These are phyloP conservation scores for Agrotis exclamationis DNA, from an alignment of 2,888 invertebrate genomes.

Conservation along the genomic window DNA sequence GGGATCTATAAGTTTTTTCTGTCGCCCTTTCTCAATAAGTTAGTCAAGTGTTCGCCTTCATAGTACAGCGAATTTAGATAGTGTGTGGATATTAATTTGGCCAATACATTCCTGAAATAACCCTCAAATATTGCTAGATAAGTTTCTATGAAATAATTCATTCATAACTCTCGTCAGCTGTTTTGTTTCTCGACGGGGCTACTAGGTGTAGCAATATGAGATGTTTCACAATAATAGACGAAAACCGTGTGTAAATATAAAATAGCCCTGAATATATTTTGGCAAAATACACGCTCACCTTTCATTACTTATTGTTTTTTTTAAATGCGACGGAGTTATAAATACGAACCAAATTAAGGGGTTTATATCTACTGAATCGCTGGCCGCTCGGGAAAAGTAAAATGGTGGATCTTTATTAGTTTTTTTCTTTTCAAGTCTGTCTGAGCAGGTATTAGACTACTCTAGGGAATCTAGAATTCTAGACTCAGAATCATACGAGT, in stretches of 20 bases:
- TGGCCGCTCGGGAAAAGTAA: conserved; percentile 28
- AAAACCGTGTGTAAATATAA: conserved; percentile 59
- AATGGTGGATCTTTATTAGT: conserved; percentile 11
- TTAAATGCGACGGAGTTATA: conserved; percentile 50
- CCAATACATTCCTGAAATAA: no score
- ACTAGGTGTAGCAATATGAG: conserved; percentile 46
- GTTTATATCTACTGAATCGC: conserved; percentile 40
- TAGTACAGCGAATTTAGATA: background rate
- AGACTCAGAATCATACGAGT: conserved; percentile 44
- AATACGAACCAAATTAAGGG: conserved; percentile 54
- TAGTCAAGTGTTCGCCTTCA: background rate
- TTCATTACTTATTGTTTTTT: conserved; percentile 56
- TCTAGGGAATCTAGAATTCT: conserved; percentile 50
- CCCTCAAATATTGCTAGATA: conserved; percentile 5
- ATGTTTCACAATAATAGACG: conserved; percentile 61
- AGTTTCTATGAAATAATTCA: conserved; percentile 25
- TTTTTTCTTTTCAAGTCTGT: conserved; percentile 34
- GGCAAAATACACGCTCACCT: conserved; percentile 61
- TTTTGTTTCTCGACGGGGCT: conserved; percentile 43
- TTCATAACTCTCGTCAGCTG: conserved; percentile 49
- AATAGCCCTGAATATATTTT: conserved; percentile 59
- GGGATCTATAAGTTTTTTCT: conserved; percentile 50
- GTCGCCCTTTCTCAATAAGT: conserved; percentile 6
- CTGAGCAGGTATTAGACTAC: conserved; percentile 36
- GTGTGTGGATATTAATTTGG: background rate